phyloP scores from a whole-genome alignment of 2,797 vertebrate species.

The Phoxinus dragarum region DNA sequence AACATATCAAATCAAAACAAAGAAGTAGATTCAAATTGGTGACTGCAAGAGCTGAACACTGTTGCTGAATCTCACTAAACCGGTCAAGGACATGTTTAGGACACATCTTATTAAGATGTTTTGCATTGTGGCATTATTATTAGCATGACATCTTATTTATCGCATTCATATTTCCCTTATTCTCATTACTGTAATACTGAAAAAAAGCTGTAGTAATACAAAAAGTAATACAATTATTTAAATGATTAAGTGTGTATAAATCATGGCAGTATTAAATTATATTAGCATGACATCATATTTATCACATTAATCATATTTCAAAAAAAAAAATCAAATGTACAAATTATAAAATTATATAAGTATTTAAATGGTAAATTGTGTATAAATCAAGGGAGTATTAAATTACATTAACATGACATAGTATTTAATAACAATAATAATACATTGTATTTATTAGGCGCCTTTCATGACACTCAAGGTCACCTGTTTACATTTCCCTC shows the following conservation, averaged over 20 bases:
- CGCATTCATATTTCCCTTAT: background rate
- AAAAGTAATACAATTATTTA: background rate
- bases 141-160: background rate
- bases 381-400: background rate
- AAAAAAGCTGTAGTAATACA: background rate
- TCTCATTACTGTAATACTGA: background rate
- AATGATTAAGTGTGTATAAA: background rate
- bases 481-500: background rate
- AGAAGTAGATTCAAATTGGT: background rate
- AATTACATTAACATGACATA: background rate
- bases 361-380: background rate
- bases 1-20: background rate
- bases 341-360: background rate
- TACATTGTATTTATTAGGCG: no score
- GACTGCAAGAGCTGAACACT: background rate
- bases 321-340: background rate
- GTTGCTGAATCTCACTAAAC: background rate
- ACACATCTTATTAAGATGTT: background rate
- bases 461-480: no score
- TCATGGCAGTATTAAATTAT: background rate
- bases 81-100: background rate
- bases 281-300: background rate
- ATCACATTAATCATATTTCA: background rate
- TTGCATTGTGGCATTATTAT: conserved; percentile 1
- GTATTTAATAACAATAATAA: background rate